Evolutionary conservation across 1,140 invertebrate species (phyloP), one percentile per base, ranked within the genome.

Genomic region (Calephelis virginiensis): DNA sequence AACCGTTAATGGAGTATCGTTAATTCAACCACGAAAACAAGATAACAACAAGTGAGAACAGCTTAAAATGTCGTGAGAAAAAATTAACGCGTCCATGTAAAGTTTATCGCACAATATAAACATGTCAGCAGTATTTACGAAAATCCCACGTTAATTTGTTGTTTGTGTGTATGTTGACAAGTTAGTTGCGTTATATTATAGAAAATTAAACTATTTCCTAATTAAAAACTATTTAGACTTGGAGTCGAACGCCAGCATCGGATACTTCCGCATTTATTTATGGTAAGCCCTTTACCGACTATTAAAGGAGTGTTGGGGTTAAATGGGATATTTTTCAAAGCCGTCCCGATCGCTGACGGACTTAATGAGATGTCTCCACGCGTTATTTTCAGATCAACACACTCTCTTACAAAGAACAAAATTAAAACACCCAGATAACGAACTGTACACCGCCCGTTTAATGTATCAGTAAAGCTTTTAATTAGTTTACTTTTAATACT

Each of bases 251-350:
- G 78, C 11, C 53, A 37, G 53, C 17, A 37, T 74, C 77, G 73
- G 77, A 77, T 76, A 83, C 85, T 90, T 89, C 88, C 86, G 86
- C 68, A 76, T 83, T 78, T 90, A 90, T 90, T 89, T 87, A 82
- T 86, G 85, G 69, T 88, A 84, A 89, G 86, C 87, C 87, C 86
- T 89, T 90, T 81, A 81, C 74, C 72, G 72, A 78, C 82, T 86
- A 85, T 86, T 86, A 87, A 77, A 73, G 80, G 85, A 87, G 74
- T 71, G 81, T 73, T 70, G 80, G 85, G 87, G 83, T 90, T 86
- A 89, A 90, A 89, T 84, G 83, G 83, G 84, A 89, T 85, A 89
- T 90, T 86, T 86, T 80, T 90, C 88, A 90, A 85, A 86, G 80
- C 80, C 72, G 63, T 69, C 72, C 70, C 76, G 74, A 78, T 77